Evolutionary conservation across 2,113 vertebrate genomes (phyloP), one percentile per base, ranked within the genome.

Genomic region (Chlamydotis undulata): DNA sequence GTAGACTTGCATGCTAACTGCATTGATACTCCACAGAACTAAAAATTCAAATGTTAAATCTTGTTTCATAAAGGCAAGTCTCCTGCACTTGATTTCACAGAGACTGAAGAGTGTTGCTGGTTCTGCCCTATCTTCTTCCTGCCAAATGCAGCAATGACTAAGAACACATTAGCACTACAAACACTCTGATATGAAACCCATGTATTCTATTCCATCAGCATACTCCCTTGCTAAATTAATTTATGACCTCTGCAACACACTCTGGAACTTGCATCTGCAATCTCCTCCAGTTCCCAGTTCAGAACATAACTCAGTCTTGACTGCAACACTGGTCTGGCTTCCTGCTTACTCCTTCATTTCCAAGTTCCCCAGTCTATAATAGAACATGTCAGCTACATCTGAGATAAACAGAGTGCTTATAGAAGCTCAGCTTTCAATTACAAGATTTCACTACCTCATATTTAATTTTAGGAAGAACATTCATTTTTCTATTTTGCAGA

Each of bases 221-320:
- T 41, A 68, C 22, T 93, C 81, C 78, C 81, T 53, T 60, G 78
- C 13, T 93, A 96, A 94, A 94, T 89, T 76, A 80, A 94, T 87
- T 52, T 73, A 68, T 80, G 90, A 95, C 82, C 87, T 80, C 70
- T 61, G 59, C 47, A 80, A 83, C 6, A 19, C 63, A 67, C 47
- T 61, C 65, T 47, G 55, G 70, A 22, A 80, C 37, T 55, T 71
- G 23, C 43, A 35, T 88, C n/a, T 74, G 73, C 33, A 55, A 49
- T 43, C 53, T 83, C 56, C 18, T 80, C 45, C 70, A 43, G 70
- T 31, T 88, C 63, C 79, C 50, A 74, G 75, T 57, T 91, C 63
- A 73, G 87, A 90, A 83, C 25, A 23, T 78, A 91, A 95, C 50
- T 84, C 50, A 87, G 3, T 70, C 78, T 77, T 83, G 37, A 78